phyloP scores from a whole-genome alignment of 1,140 invertebrate genomes.

The Rhynchophorus ferrugineus region DNA sequence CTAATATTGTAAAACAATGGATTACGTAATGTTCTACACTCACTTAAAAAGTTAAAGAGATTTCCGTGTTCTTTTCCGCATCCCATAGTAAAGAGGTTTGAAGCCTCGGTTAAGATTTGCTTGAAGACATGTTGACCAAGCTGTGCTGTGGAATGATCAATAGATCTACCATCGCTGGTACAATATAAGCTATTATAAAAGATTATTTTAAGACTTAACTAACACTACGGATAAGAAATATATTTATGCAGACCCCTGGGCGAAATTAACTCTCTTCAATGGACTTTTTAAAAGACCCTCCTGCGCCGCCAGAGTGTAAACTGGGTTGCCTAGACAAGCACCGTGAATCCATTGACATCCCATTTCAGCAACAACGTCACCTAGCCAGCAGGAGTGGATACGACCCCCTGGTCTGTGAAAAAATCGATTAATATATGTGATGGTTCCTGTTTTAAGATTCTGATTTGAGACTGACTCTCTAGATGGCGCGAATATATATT shows the following conservation, averaged over 20 bases:
- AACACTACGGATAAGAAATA: neutral
- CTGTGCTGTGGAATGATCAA: constrained; percentile 52
- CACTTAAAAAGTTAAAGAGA: constrained; percentile 53
- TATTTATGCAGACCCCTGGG: constrained; percentile 8
- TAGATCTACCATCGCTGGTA: constrained; percentile 56
- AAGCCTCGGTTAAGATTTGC: constrained; percentile 56
- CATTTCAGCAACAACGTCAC: constrained; percentile 64
- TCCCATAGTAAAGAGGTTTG: constrained; percentile 50
- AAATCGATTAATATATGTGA: neutral
- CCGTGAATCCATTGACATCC: constrained; percentile 60
- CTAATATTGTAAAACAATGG: too few relatives aligned
- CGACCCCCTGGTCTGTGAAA: constrained; percentile 55
- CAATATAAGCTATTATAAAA: constrained; percentile 45
- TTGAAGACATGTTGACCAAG: constrained; percentile 56
- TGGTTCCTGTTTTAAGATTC: too few relatives aligned
- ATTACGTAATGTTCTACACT: too few relatives aligned
- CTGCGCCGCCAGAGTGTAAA: constrained; percentile 57
- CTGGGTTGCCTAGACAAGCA: constrained; percentile 55
- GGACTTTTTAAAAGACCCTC: constrained; percentile 53
- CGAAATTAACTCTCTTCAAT: constrained; percentile 41
- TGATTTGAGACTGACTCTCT: too few relatives aligned
- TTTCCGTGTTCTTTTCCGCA: constrained; percentile 51
- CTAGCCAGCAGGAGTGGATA: constrained; percentile 65
- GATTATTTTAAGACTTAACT: neutral
- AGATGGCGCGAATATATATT: neutral